Conservation (phyloP, 1,140 invertebrate genomes). For the Drosophila setifemur region DNA sequence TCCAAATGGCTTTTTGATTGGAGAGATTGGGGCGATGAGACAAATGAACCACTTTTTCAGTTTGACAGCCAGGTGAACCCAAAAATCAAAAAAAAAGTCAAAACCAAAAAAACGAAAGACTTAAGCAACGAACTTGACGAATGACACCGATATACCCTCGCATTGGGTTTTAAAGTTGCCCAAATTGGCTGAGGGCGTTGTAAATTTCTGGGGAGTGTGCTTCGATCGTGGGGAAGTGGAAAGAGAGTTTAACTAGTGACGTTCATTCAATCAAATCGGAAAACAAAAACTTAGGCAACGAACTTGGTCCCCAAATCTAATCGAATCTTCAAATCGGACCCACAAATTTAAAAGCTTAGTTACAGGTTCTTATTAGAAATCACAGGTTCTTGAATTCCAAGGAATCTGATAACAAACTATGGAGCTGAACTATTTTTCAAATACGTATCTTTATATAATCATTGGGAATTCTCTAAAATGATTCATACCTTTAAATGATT, state of each 20-base stretch:
- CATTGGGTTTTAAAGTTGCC: background rate
- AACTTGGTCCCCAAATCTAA: no score
- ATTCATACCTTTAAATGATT: no score
- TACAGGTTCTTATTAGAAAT: background rate
- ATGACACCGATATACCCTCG: constrained; percentile 25
- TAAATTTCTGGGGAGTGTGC: background rate
- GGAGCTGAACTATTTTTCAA: no score
- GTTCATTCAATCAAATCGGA: background rate
- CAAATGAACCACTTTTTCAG: constrained; percentile 78
- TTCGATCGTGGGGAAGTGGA: background rate
- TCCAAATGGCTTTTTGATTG: constrained; percentile 78
- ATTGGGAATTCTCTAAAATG: no score
- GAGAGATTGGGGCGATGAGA: constrained; percentile 59
- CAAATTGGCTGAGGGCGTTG: background rate
- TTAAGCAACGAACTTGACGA: constrained; percentile 35
- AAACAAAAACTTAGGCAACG: constrained; percentile 73
- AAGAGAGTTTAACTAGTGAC: background rate
- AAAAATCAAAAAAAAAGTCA: background rate
- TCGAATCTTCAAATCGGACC: no score
- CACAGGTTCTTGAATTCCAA: no score
- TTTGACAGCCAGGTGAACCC: constrained; percentile 50
- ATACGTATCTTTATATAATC: no score
- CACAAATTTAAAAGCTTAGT: no score
- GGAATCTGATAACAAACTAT: background rate
- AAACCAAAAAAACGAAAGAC: constrained; percentile 32